Evolutionary conservation across 2,113 vertebrate species (phyloP).

Genomic region (Myxocyprinus asiaticus): DNA sequence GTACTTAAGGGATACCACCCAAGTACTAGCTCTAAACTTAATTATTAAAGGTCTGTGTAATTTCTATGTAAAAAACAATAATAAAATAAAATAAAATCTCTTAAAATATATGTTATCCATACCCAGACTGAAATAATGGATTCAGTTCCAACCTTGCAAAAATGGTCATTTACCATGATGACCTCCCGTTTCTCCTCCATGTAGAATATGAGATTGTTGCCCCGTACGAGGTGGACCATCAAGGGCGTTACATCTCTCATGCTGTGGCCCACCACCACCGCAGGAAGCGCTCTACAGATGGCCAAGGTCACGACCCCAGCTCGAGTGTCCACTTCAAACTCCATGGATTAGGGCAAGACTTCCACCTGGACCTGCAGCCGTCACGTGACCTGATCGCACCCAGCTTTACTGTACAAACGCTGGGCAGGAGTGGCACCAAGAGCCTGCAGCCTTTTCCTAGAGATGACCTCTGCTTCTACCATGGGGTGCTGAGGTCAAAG

Average conservation of each 20-base stretch:
- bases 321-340: constrained; percentile 76
- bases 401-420: constrained; percentile 81
- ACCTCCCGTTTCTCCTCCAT: constrained; percentile 10
- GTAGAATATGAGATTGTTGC: constrained; percentile 85
- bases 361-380: constrained; percentile 80
- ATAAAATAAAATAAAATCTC: too few relatives aligned
- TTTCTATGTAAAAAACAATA: too few relatives aligned
- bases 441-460: constrained; percentile 70
- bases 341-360: constrained; percentile 78
- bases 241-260: constrained; percentile 79
- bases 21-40: too few relatives aligned
- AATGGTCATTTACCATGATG: too few relatives aligned
- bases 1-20: too few relatives aligned
- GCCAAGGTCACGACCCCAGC: background rate
- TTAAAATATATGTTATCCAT: too few relatives aligned
- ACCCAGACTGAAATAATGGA: background rate
- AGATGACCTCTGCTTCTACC: constrained; percentile 86
- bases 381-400: constrained; percentile 77
- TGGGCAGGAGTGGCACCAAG: constrained; percentile 76
- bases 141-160: too few relatives aligned
- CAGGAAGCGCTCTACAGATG: constrained; percentile 63
- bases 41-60: too few relatives aligned
- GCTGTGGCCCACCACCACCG: constrained; percentile 77
- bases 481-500: constrained; percentile 79
- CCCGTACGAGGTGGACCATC: constrained; percentile 81